phyloP scores from a whole-genome alignment of 1,140 invertebrate genomes.

The Drosophila trapezifrons region DNA sequence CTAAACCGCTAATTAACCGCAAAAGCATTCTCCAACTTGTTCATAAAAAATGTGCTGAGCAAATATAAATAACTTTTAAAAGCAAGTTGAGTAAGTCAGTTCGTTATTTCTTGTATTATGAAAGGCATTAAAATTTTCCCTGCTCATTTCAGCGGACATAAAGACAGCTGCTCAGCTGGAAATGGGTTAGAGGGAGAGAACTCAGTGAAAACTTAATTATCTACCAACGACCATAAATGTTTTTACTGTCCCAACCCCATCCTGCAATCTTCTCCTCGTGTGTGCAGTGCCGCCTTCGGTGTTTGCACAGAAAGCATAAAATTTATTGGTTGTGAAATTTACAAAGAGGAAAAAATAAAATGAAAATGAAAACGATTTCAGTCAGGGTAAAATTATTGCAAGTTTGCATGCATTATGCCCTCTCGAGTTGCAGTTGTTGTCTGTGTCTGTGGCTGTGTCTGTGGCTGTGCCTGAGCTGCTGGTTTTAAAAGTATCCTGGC shows the following conservation, averaged over 20 bases:
- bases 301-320: conserved; percentile 60
- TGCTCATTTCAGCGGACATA: conserved; percentile 7
- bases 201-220: conserved; percentile 66
- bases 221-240: conserved; percentile 57
- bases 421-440: conserved; percentile 24
- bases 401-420: conserved; percentile 77
- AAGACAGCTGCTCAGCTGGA: conserved; percentile 34
- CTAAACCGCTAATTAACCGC: background rate
- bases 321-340: conserved; percentile 77
- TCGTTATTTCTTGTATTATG: conserved; percentile 15
- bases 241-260: conserved; percentile 46
- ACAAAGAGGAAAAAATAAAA: conserved; percentile 46
- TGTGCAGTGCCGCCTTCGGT: conserved; percentile 18
- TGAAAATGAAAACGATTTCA: conserved; percentile 54
- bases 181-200: conserved; percentile 34
- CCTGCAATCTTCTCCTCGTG: background rate
- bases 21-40: background rate
- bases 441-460: background rate
- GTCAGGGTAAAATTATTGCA: conserved; percentile 71
- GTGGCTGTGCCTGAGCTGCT: background rate
- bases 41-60: background rate
- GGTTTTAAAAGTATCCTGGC: conserved; percentile 22
- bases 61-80: conserved; percentile 14
- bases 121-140: conserved; percentile 22
- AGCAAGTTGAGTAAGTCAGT: background rate